Evolutionary conservation across 1,140 invertebrate species (phyloP).

Genomic region (Solen grandis): DNA sequence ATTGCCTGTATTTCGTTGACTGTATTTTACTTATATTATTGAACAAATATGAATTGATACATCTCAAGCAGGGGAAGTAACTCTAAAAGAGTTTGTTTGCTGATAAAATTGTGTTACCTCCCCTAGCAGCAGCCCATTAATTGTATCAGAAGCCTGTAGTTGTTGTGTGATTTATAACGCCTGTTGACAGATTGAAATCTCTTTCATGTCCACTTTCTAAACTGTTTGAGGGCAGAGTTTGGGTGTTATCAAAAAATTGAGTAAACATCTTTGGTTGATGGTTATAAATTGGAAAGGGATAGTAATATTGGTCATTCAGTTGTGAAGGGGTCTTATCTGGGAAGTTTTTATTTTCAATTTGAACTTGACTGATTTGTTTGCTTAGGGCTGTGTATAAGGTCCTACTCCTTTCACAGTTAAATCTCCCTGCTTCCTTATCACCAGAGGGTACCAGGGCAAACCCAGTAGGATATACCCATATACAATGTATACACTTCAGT

Average conservation of each 20-base stretch:
- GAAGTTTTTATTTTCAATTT: slow-evolving; percentile 43
- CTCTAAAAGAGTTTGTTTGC: background rate
- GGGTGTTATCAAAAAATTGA: slow-evolving; percentile 4
- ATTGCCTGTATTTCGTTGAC: too few species aligned
- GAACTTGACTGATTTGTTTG: slow-evolving; percentile 44
- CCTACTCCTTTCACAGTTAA: too few species aligned
- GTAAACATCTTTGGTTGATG: slow-evolving; percentile 28
- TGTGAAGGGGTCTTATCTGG: slow-evolving; percentile 2
- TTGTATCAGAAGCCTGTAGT: background rate
- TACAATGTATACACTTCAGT: too few species aligned
- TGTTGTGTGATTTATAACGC: background rate
- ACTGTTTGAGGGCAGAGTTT: slow-evolving; percentile 1
- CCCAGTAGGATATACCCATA: too few species aligned
- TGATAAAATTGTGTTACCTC: background rate
- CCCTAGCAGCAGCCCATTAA: background rate
- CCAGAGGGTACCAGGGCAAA: too few species aligned
- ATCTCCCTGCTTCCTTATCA: too few species aligned
- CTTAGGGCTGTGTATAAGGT: slow-evolving; percentile 11
- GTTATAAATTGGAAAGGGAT: slow-evolving; percentile 27
- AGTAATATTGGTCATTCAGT: slow-evolving; percentile 38
- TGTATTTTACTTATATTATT: too few species aligned
- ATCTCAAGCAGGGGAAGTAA: slow-evolving; percentile 16
- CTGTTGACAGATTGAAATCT: slow-evolving; percentile 3
- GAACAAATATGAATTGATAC: too few species aligned
- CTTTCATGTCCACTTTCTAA: background rate